These are phyloP conservation scores for Bombylius discolor DNA, from an alignment of 2,888 invertebrate genomes.

Conservation along the genomic window DNA sequence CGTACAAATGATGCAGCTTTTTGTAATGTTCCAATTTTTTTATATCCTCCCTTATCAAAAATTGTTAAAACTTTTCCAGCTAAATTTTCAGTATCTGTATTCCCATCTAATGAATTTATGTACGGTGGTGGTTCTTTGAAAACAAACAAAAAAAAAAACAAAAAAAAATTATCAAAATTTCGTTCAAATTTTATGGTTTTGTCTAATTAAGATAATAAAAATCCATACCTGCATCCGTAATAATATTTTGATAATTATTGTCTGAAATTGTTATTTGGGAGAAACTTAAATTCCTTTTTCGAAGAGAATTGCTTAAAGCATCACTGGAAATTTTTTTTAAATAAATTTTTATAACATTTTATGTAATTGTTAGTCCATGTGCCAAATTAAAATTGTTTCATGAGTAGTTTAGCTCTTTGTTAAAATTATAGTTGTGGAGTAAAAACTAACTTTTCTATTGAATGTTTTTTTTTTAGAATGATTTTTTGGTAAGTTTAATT, in stretches of 20 bases:
- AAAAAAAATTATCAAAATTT: neutral
- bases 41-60: conserved; percentile 24
- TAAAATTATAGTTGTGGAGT: too few species aligned
- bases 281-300: conserved; percentile 45
- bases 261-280: conserved; percentile 34
- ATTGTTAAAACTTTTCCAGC: conserved; percentile 33
- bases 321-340: conserved; percentile 40
- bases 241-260: conserved; percentile 28
- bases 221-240: conserved; percentile 28
- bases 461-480: too few species aligned
- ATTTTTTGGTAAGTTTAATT: too few species aligned
- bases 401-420: too few species aligned
- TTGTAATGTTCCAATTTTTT: conserved; percentile 26
- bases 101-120: conserved; percentile 30
- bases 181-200: neutral
- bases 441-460: too few species aligned
- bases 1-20: conserved; percentile 36
- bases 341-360: too few species aligned
- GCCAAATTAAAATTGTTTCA: too few species aligned
- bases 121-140: conserved; percentile 26
- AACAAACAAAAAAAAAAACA: neutral
- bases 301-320: conserved; percentile 48
- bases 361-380: too few species aligned
- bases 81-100: conserved; percentile 33
- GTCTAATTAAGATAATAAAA: too few species aligned